Evolutionary conservation across 2,113 vertebrate species (phyloP).

Genomic region (Thalassarche chlororhynchos): DNA sequence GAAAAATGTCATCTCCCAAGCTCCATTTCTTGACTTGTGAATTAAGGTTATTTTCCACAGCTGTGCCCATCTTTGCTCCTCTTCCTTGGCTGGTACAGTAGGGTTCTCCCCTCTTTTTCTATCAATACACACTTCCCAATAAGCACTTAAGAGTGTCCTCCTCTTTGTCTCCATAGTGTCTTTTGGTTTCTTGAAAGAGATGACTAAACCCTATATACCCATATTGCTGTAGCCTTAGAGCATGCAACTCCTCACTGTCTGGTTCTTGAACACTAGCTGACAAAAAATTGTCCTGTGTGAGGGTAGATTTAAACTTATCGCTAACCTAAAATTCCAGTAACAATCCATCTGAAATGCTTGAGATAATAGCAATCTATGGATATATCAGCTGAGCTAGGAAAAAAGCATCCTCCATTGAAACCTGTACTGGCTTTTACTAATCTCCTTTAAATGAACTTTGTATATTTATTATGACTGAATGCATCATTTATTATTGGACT

Average conservation of each 20-base stretch:
- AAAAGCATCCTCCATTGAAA: neutral
- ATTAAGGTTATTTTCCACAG: neutral
- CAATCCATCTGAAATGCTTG: neutral
- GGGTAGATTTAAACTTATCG: neutral
- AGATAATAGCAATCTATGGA: neutral
- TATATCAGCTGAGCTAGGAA: neutral
- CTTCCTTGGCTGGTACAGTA: neutral
- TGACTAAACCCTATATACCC: neutral
- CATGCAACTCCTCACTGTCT: neutral
- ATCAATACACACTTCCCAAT: neutral
- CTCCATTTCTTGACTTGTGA: neutral
- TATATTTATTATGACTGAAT: neutral
- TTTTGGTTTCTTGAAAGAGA: neutral
- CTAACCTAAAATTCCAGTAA: neutral
- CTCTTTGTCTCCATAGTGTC: neutral
- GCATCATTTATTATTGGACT: neutral
- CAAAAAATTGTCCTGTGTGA: neutral
- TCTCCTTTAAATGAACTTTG: neutral
- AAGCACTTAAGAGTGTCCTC: too few species aligned
- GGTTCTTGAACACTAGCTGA: neutral
- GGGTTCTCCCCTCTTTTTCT: neutral
- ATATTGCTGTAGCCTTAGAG: neutral
- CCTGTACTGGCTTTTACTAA: neutral
- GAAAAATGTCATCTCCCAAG: neutral
- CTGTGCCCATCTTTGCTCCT: neutral